Evolutionary conservation across 2,797 vertebrate genomes (phyloP).

Genomic region (Oreochromis grahami): DNA sequence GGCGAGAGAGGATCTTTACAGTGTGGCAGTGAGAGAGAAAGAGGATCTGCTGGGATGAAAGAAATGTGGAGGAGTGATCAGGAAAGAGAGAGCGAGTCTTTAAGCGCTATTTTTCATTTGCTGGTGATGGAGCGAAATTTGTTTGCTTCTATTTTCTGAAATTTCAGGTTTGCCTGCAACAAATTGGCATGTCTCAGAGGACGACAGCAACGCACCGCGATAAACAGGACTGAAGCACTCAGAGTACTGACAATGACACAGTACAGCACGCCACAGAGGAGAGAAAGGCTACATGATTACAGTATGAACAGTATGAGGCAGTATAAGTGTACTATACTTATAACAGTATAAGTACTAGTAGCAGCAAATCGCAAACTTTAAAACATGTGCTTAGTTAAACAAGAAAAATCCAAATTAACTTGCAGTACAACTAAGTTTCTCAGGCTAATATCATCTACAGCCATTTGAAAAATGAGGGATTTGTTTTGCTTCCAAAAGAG

Average conservation of each 20-base stretch:
- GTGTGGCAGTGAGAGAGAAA: conserved; percentile 5
- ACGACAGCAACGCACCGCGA: not conserved
- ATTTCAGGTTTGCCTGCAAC: not conserved
- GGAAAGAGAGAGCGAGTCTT: not conserved
- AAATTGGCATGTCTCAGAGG: not conserved
- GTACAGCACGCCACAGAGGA: not conserved
- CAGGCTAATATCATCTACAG: not conserved
- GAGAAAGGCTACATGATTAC: not conserved
- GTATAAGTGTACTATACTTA: not conserved
- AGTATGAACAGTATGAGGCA: not conserved
- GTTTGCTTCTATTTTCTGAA: conserved; percentile 14
- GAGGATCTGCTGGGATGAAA: conserved; percentile 17
- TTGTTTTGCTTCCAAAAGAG: not conserved
- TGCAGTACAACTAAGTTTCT: not conserved
- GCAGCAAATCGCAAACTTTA: not conserved
- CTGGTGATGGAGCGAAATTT: not conserved
- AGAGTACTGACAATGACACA: not conserved
- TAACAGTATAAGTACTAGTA: not conserved
- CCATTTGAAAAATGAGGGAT: not conserved
- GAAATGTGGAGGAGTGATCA: conserved; percentile 30
- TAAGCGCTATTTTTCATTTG: not conserved
- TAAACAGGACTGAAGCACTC: not conserved
- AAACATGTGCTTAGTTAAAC: not conserved
- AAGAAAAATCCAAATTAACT: not conserved
- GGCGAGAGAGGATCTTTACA: conserved; percentile 26